phyloP scores from a whole-genome alignment of 1,140 invertebrate species.

The Rhopalosiphum padi region DNA sequence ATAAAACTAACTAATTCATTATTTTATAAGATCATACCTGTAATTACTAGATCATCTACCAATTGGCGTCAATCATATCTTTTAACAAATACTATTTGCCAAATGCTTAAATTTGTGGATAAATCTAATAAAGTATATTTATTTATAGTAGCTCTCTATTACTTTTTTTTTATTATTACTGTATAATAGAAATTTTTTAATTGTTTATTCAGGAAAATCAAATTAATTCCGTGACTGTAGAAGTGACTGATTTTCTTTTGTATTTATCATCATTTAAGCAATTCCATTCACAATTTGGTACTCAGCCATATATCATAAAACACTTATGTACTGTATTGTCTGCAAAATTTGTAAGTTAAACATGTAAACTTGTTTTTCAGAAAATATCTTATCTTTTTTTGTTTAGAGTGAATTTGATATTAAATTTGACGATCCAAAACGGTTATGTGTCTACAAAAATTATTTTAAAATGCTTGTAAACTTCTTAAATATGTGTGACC shows the following conservation, averaged over 20 bases:
- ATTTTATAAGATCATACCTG: constrained; percentile 47
- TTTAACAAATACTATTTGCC: constrained; percentile 23
- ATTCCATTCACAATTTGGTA: constrained; percentile 49
- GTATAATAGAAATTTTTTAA: background rate
- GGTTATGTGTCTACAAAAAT: constrained; percentile 35
- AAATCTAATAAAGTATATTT: constrained; percentile 19
- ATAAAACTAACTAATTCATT: constrained; percentile 23
- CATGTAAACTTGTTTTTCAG: background rate
- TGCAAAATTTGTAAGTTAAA: constrained; percentile 37
- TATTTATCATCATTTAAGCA: constrained; percentile 44
- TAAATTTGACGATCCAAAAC: constrained; percentile 40
- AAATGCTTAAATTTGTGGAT: constrained; percentile 32
- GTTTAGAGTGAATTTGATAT: constrained; percentile 14
- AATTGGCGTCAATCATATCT: constrained; percentile 34
- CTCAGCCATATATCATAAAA: constrained; percentile 37
- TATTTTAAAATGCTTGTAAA: constrained; percentile 48
- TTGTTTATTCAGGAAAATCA: constrained; percentile 32
- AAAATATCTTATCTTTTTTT: background rate
- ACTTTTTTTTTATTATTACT: background rate
- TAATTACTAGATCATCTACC: background rate
- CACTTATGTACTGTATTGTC: constrained; percentile 31
- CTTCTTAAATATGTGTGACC: constrained; percentile 35
- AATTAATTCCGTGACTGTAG: constrained; percentile 43
- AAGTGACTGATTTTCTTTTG: constrained; percentile 39
- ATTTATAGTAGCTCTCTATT: background rate